phyloP scores from a whole-genome alignment of 2,888 invertebrate species.

The Molorchus minor region DNA sequence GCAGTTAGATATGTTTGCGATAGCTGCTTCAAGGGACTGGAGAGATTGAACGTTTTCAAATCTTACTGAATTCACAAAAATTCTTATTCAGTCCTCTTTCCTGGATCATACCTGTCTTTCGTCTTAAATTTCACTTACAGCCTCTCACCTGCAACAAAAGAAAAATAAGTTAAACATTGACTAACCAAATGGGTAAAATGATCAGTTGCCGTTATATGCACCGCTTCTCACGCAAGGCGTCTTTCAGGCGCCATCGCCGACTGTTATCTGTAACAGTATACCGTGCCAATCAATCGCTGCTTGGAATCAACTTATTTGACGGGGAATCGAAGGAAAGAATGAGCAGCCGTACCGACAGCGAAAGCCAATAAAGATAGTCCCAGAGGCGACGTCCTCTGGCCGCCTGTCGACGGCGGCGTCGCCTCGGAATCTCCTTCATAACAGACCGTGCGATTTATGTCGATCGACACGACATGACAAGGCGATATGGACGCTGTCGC shows the following conservation, averaged over 20 bases:
- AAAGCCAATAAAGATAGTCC: conserved; percentile 30
- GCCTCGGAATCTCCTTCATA: neutral
- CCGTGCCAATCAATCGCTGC: conserved; percentile 22
- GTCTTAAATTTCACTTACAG: no score
- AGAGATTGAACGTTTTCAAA: no score
- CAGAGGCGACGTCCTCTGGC: conserved; percentile 16
- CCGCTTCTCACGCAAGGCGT: no score
- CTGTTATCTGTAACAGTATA: conserved; percentile 13
- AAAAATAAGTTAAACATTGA: no score
- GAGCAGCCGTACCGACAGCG: conserved; percentile 29
- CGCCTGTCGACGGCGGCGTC: conserved; percentile 1
- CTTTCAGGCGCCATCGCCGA: conserved; percentile 6
- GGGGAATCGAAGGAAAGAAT: conserved; percentile 16
- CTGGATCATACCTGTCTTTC: no score
- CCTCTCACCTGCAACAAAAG: no score
- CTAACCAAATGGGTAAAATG: no score
- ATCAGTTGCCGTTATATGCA: no score
- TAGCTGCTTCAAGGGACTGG: no score
- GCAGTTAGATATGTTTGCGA: no score
- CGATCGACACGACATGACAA: conserved; percentile 5
- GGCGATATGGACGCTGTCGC: neutral
- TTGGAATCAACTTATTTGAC: conserved; percentile 17
- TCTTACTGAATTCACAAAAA: no score
- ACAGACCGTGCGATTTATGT: neutral
- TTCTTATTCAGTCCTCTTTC: no score